Conservation (phyloP, 2,888 invertebrate genomes). For the Synergus itoensis region DNA sequence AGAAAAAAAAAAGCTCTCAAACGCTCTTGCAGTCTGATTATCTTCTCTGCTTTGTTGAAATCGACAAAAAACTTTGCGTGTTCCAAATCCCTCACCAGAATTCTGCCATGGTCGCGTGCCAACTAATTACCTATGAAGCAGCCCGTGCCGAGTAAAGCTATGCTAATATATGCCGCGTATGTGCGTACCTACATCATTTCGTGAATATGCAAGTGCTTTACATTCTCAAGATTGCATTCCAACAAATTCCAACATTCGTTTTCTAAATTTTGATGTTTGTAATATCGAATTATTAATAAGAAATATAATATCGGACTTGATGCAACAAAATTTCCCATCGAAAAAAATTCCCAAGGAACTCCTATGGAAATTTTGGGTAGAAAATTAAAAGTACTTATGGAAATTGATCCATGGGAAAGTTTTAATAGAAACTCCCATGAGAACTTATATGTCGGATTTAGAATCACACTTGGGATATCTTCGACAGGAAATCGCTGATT, state of each 20-base stretch:
- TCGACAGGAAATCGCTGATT: slow-evolving; percentile 32
- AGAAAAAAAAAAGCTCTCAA: too few species aligned
- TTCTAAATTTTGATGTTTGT: slow-evolving; percentile 20
- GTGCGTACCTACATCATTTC: slow-evolving; percentile 47
- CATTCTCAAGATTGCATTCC: slow-evolving; percentile 52
- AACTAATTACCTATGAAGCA: slow-evolving; percentile 67
- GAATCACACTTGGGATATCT: not conserved
- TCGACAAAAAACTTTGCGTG: slow-evolving; percentile 62
- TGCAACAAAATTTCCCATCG: not conserved
- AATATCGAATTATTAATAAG: too few species aligned
- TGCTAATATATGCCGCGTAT: slow-evolving; percentile 66
- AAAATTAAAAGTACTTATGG: slow-evolving; percentile 12
- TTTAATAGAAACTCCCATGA: not conserved
- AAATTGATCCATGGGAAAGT: slow-evolving; percentile 8
- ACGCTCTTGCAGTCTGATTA: not conserved
- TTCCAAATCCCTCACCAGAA: slow-evolving; percentile 56
- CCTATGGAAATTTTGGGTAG: slow-evolving; percentile 1
- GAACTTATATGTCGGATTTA: not conserved
- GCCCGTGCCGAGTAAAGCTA: slow-evolving; percentile 65
- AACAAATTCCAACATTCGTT: slow-evolving; percentile 41
- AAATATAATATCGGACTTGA: too few species aligned
- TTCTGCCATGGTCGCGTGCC: slow-evolving; percentile 66
- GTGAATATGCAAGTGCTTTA: slow-evolving; percentile 56
- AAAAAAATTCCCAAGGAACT: not conserved
- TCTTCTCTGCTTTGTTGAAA: slow-evolving; percentile 57